These are phyloP conservation scores for Sminthurinus signatus DNA, from an alignment of 1,140 invertebrate species.

Conservation along the genomic window DNA sequence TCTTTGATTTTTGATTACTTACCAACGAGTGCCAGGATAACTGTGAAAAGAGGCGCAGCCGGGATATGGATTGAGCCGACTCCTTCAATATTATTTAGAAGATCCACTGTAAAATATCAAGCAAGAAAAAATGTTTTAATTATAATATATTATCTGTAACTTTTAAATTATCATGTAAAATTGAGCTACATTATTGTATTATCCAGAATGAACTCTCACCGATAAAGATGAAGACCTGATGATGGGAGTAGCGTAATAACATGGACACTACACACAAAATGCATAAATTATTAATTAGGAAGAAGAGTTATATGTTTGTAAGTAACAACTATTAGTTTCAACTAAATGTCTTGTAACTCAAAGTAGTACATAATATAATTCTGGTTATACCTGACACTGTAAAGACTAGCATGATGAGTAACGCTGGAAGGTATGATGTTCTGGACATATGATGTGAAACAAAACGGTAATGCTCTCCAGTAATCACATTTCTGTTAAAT, in stretches of 20 bases:
- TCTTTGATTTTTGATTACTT: conserved; percentile 53
- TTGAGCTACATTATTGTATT: no score
- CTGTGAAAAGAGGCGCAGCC: conserved; percentile 89
- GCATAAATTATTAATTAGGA: no score
- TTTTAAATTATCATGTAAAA: no score
- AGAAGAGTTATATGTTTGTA: neutral
- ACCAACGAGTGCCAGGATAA: conserved; percentile 96
- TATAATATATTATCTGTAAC: no score
- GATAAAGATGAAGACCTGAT: conserved; percentile 97
- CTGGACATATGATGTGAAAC: conserved; percentile 94
- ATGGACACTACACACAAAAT: conserved; percentile 86
- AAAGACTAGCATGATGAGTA: conserved; percentile 96
- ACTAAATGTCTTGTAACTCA: no score
- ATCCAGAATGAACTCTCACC: conserved; percentile 68
- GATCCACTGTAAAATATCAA: conserved; percentile 65
- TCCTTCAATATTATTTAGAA: conserved; percentile 94
- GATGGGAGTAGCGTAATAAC: conserved; percentile 94
- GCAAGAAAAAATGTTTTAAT: neutral
- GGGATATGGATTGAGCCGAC: conserved; percentile 90
- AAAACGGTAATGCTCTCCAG: conserved; percentile 97
- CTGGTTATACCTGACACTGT: no score
- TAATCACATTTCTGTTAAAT: conserved; percentile 80
- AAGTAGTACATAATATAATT: no score
- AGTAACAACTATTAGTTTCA: no score
- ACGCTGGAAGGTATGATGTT: conserved; percentile 61